Evolutionary conservation across 2,113 vertebrate species (phyloP).

Genomic region (Ovis aries): ARS-UI_Ramb_v3.0 NC_056056.1:136906501-136907000

Average conservation of each 20-base stretch:
- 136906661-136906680: slow-evolving; percentile 39
- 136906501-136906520: background rate
- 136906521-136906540: background rate
- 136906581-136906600: background rate
- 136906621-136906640: background rate
- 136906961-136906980: background rate
- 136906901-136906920: background rate
- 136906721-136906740: slow-evolving; percentile 35
- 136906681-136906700: slow-evolving; percentile 45
- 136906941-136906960: background rate
- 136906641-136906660: slow-evolving; percentile 15
- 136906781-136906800: background rate
- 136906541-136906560: background rate
- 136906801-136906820: background rate
- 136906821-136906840: background rate
- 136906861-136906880: background rate
- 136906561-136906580: background rate
- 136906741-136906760: slow-evolving; percentile 67
- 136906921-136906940: background rate
- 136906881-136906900: background rate
- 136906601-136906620: slow-evolving; percentile 16
- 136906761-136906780: slow-evolving; percentile 31
- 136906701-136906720: background rate
- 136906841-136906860: background rate
- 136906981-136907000: background rate